phyloP scores from a whole-genome alignment of 2,888 invertebrate species.

The Tipula lateralis region DNA sequence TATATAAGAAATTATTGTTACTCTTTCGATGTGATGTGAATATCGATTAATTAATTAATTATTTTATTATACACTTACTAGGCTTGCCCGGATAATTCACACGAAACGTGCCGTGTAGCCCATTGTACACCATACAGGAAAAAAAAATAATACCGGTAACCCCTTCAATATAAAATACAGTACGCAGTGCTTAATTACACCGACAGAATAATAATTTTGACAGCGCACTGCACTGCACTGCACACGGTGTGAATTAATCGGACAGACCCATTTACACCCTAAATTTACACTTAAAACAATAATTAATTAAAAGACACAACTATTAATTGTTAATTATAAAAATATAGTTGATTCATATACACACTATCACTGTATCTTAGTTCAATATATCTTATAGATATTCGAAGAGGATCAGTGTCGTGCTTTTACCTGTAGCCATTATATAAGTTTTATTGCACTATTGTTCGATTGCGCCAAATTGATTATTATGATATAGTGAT shows the following conservation, averaged over 20 bases:
- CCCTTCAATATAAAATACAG: no score
- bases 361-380: constrained; percentile 33
- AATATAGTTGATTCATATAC: background rate
- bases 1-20: background rate
- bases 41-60: background rate
- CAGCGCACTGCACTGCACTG: no score
- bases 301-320: background rate
- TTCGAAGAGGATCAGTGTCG: constrained; percentile 43
- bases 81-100: no score
- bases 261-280: no score
- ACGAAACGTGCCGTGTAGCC: no score
- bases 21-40: background rate
- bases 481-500: background rate
- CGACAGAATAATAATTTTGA: no score
- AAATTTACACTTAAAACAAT: background rate
- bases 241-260: no score
- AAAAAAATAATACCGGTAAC: no score
- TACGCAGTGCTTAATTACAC: no score
- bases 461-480: constrained; percentile 41
- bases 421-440: constrained; percentile 48
- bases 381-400: no score
- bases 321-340: background rate
- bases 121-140: no score
- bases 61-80: background rate
- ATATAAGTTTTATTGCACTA: constrained; percentile 33